Conservation (phyloP, 2,888 invertebrate genomes). For the Synanthedon formicaeformis region DNA sequence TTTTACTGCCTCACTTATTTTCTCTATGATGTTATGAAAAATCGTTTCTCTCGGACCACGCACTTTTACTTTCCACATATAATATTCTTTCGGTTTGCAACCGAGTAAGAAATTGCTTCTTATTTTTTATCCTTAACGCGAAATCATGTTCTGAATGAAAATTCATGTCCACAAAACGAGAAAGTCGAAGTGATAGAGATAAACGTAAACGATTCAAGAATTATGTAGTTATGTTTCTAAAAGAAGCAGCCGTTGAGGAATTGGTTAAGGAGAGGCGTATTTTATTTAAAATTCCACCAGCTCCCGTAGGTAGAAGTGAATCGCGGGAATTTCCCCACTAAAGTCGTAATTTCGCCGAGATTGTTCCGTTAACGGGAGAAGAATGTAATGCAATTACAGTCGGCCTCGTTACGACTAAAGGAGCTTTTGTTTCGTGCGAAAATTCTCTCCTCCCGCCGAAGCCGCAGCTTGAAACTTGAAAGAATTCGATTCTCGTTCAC, state of each 20-base stretch:
- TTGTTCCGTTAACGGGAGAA: conserved; percentile 48
- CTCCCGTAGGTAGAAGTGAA: conserved; percentile 10
- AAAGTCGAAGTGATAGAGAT: too few relatives aligned
- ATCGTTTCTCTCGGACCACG: neutral
- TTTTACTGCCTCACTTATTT: neutral
- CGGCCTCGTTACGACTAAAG: conserved; percentile 32
- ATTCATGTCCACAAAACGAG: too few relatives aligned
- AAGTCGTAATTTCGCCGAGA: conserved; percentile 49
- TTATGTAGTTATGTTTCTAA: too few relatives aligned
- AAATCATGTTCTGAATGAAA: too few relatives aligned
- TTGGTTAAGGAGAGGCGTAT: neutral
- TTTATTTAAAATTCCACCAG: neutral
- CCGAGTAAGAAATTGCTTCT: too few relatives aligned
- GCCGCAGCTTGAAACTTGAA: neutral
- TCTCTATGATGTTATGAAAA: neutral
- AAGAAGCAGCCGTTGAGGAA: neutral
- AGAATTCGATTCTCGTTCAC: neutral
- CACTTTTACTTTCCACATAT: neutral
- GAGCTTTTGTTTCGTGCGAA: conserved; percentile 15
- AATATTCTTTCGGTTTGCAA: too few relatives aligned
- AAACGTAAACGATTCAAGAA: too few relatives aligned
- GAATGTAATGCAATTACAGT: conserved; percentile 46
- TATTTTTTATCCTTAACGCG: too few relatives aligned
- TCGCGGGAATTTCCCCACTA: conserved; percentile 27
- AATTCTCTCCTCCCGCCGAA: conserved; percentile 17